These are phyloP conservation scores for Chaenogobius annularis DNA, from an alignment of 2,113 vertebrate species.

Conservation along the genomic window DNA sequence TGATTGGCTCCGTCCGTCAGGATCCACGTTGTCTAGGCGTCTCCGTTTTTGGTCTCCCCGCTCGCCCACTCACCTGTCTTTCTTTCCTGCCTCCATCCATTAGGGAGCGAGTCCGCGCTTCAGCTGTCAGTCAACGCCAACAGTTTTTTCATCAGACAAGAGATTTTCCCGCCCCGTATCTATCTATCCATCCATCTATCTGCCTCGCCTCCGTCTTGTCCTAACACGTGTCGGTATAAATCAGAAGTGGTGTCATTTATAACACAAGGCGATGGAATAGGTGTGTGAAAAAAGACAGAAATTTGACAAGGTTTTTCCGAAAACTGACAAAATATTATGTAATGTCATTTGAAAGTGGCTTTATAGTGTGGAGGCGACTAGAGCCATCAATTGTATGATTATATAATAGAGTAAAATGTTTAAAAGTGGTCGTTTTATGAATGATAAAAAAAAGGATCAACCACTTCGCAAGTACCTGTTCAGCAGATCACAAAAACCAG, in stretches of 20 bases:
- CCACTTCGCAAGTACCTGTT: too few relatives aligned
- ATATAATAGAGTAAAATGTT: too few relatives aligned
- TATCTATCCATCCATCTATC: slow-evolving; percentile 21
- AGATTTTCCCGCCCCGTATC: slow-evolving; percentile 13
- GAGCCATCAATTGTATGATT: too few relatives aligned
- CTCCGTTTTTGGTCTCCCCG: slow-evolving; percentile 15
- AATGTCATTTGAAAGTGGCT: background rate
- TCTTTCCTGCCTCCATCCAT: slow-evolving; percentile 12
- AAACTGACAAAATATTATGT: background rate
- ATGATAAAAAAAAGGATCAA: too few relatives aligned
- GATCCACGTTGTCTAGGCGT: background rate
- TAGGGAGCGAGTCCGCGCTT: slow-evolving; percentile 16
- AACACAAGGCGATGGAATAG: slow-evolving; percentile 55
- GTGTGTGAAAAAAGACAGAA: slow-evolving; percentile 8
- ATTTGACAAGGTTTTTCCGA: background rate
- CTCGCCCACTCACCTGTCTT: slow-evolving; percentile 23
- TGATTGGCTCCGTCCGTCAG: slow-evolving; percentile 5
- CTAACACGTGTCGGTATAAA: slow-evolving; percentile 24
- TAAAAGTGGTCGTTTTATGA: too few relatives aligned
- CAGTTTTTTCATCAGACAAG: background rate
- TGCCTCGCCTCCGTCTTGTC: slow-evolving; percentile 28
- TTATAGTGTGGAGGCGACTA: too few relatives aligned
- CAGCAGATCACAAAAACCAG: too few relatives aligned
- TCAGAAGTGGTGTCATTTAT: slow-evolving; percentile 54
- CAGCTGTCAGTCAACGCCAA: slow-evolving; percentile 14